A percentile compares a stretch with the other conserved stretches of the same genome.
phyloP scores from a whole-genome alignment of 2,113 vertebrate species.

The Psittacus erithacus region DNA sequence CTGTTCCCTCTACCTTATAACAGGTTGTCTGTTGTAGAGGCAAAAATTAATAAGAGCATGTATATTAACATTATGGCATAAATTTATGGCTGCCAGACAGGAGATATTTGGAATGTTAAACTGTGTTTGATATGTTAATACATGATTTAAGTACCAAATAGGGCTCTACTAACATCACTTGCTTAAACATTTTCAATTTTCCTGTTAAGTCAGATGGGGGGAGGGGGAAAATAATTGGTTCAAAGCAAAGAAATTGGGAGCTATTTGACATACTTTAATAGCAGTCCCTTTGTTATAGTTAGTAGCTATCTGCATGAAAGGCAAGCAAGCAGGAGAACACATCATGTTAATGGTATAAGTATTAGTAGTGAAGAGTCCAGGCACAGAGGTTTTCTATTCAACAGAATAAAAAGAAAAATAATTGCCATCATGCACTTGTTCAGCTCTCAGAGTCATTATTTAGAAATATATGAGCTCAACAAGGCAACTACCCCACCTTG shows the following conservation, averaged over 20 bases:
- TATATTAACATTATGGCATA: slow-evolving; percentile 56
- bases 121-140: slow-evolving; percentile 56
- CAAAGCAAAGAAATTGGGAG: not conserved
- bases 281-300: not conserved
- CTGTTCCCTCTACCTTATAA: slow-evolving; percentile 21
- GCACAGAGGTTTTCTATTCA: not conserved
- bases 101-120: slow-evolving; percentile 57
- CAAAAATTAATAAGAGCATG: slow-evolving; percentile 61
- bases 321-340: not conserved
- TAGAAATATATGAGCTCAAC: not conserved
- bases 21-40: slow-evolving; percentile 31
- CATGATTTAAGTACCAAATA: slow-evolving; percentile 39
- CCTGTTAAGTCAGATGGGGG: not conserved
- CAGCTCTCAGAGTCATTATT: not conserved
- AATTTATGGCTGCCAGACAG: slow-evolving; percentile 57
- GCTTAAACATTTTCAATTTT: slow-evolving; percentile 44
- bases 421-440: not conserved
- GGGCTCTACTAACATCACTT: slow-evolving; percentile 46
- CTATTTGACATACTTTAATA: not conserved
- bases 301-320: not conserved
- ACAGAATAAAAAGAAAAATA: not conserved
- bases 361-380: not conserved
- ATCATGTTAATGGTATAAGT: not conserved
- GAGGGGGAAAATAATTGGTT: not conserved
- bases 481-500: not conserved